Evolutionary conservation across 2,113 vertebrate genomes (phyloP), one percentile per base, ranked within the genome.

Genomic region (Myiopsitta monachus): DNA sequence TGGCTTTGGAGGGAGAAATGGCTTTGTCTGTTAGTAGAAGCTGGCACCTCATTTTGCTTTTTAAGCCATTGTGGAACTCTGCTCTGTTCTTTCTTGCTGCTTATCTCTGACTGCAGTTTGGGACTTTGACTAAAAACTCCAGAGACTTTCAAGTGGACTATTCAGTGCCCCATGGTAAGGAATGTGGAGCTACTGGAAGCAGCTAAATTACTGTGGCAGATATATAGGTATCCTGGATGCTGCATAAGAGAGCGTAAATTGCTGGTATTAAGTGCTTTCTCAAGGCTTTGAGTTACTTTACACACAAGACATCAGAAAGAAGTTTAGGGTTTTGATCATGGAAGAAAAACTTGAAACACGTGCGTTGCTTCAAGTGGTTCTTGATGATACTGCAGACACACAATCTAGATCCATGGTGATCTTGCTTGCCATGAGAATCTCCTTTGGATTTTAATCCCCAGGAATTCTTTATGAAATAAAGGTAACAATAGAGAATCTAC

Each of bases 61-160:
- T 96, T 72, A 96, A 93, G 93, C 93, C 76, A 78, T 81, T 94
- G 88, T 94, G 68, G 80, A 93, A 33, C 67, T 89, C 77, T 79
- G 36, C 93, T 96, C 90, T 81, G 88, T 97, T 97, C 92, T 74
- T 95, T 92, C 88, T 95, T 93, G 73, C 90, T 92, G 92, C 93
- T 95, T 95, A 95, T 96, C 93, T 96, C 76, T 90, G 90, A 59
- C 86, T 93, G 83, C 90, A 83, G 83, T 93, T 94, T 94, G 88
- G 83, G 92, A 90, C 95, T 95, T 93, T 11, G 87, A 94, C 86
- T 92, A 30, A 72, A 76, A 96, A 76, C 89, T 95, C 87, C 77
- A 94, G 91, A 95, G 89, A 69, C 87, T 95, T 95, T 95, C 69
- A 91, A 94, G 84, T 84, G 87, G 84, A 69, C 64, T 94, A 30